phyloP scores from a whole-genome alignment of 2,797 vertebrate species.

The Nyctibius grandis region DNA sequence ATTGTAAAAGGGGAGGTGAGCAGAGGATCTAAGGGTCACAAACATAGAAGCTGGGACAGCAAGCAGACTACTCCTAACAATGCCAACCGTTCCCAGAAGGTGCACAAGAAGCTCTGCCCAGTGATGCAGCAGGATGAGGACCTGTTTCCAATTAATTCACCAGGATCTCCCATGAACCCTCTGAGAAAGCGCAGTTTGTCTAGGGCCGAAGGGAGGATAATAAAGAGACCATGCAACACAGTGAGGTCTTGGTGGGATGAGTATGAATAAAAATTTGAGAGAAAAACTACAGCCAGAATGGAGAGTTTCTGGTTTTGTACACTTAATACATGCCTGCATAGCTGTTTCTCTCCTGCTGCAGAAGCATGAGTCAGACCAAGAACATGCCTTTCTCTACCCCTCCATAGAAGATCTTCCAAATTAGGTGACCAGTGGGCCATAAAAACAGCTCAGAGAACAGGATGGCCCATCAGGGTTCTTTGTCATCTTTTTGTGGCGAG shows the following conservation, averaged over 20 bases:
- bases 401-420: neutral
- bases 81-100: neutral
- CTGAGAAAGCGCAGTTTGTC: neutral
- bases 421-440: neutral
- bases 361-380: neutral
- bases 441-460: neutral
- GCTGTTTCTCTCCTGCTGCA: neutral
- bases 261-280: neutral
- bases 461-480: neutral
- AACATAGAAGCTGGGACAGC: neutral
- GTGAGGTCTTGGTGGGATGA: neutral
- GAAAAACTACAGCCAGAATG: neutral
- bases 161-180: neutral
- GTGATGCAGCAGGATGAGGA: neutral
- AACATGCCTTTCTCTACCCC: neutral
- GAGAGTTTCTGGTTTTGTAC: neutral
- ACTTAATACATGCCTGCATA: neutral
- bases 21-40: neutral
- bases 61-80: neutral
- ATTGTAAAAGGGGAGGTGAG: neutral
- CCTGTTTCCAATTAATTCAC: neutral
- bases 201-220: neutral
- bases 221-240: neutral
- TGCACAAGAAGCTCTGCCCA: neutral
- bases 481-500: neutral